Base-by-base conservation (phyloP, 2,888 invertebrate species). In the Charanyca ferruginea region DNA sequence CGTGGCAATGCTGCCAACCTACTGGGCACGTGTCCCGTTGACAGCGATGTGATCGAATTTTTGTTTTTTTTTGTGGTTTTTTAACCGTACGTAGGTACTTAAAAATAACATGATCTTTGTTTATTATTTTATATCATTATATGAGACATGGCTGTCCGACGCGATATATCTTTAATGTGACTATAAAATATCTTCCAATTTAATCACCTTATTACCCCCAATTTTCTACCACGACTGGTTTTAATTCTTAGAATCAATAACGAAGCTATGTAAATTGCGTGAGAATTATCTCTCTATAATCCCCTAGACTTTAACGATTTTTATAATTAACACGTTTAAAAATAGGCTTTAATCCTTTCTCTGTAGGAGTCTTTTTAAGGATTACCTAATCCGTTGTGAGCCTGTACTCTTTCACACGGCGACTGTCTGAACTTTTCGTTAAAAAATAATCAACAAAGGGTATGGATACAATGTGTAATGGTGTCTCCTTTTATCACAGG, bases 401-500 rank as follows among this genome's bases (percentile, higher is more conserved):
- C 88, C 89, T 70, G 61, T 65, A 82, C 57, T 76, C 77, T 79
- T 89, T 87, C 86, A 79, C 86, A 89, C 84, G 89, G 82, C 77
- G 80, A 72, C 67, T 73, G 66, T 77, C 59, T 63, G 71, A 73
- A 79, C 64, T 68, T 63, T 79, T 63, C 18, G 80, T 74, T 84
- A 89, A 85, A 92, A 92, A 92, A 91, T 88, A 81, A 51, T 62
- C 51, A 80, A 90, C 90, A 93, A 90, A 90, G 89, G 86, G 88
- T 84, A 83, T 82, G 83, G 77, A 61, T 58, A 89, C 83, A 87
- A 86, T 83, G 80, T 66, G 80, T 83, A 86, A 86, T 84, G 76
- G 82, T 73, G 70, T 81, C 51, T 53, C 86, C 90, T 92, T 93
- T 93, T 92, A 90, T 90, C 84, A 83, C 92, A 94, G 93, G 94